Conservation (phyloP, 2,888 invertebrate genomes). For the Junonia oenone region DNA sequence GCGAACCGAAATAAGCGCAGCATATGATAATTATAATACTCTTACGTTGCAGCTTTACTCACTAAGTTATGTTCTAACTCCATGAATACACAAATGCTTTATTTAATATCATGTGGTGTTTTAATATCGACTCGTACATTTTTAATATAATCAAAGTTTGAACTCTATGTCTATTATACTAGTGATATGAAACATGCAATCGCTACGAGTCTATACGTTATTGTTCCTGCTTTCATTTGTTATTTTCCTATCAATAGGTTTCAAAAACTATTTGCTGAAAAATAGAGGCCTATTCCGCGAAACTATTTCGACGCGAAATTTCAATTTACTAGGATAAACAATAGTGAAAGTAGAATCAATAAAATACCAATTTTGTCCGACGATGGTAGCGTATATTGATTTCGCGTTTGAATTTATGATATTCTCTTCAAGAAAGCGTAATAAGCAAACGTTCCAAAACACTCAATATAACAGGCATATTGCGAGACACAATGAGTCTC, state of each 20-base stretch:
- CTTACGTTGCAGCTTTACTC: background rate
- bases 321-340: constrained; percentile 18
- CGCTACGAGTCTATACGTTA: background rate
- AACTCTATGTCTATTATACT: background rate
- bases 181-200: background rate
- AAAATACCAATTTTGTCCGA: constrained; percentile 4
- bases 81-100: background rate
- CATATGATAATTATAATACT: constrained; percentile 1
- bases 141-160: background rate
- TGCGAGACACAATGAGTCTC: constrained; percentile 58
- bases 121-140: background rate
- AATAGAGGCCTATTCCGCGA: constrained; percentile 2
- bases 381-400: constrained; percentile 1
- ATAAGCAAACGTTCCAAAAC: constrained; percentile 20
- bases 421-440: constrained; percentile 11
- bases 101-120: background rate
- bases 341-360: constrained; percentile 13
- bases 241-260: constrained; percentile 9
- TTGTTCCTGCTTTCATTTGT: constrained; percentile 9
- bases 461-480: constrained; percentile 31
- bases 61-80: background rate
- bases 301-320: constrained; percentile 15
- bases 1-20: constrained; percentile 7
- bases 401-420: constrained; percentile 14
- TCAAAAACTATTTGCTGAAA: constrained; percentile 16